Evolutionary conservation across 2,888 invertebrate species (phyloP), one percentile per base, ranked within the genome.

Genomic region (Metellina segmentata): DNA sequence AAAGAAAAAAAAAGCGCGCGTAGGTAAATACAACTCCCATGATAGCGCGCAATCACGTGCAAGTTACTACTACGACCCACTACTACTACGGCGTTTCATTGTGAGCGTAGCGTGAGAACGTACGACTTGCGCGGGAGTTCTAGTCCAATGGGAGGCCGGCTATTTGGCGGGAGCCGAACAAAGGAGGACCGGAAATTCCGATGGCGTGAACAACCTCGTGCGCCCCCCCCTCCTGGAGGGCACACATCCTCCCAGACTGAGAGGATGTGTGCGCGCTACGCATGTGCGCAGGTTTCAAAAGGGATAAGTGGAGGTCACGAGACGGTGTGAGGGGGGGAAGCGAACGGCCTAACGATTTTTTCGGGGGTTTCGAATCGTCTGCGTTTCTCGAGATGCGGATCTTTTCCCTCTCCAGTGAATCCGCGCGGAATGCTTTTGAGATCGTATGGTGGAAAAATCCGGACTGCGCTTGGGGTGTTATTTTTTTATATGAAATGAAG

Each of bases 101-200:
- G 71, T 71, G 34, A 70, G 69, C 19, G 69, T 53, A 89, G 48
- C 89, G 89, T 89, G 89, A 83, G 89, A 89, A 89, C 89, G 71
- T 20, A 49, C 19, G 13, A 61, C 34, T 48, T 74, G 72, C 89
- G 89, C 89, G 89, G 83, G 89, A 81, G 70, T 51, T 75, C 51
- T 70, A 78, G 49, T 70, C 89, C 89, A 89, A 89, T 86, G 19
- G 34, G 78, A 78, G 52, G 19, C 13, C 13, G 9, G 71, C 78
- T 51, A 51, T 83, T 86, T 89, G 89, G 89, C 89, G 83, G 81
- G 82, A 82, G 51, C 82, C 51, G 77, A 82, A 78, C 83, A 77
- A 89, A 82, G 75, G 78, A 75, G 89, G 89, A 89, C 89, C 89
- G 89, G 89, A 89, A 89, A 89, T 89, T 69, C 89, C 89, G 52